A percentile compares a stretch with the other conserved stretches of the same genome.
phyloP scores from a whole-genome alignment of 2,113 vertebrate species.

The Dipodomys ordii region DNA sequence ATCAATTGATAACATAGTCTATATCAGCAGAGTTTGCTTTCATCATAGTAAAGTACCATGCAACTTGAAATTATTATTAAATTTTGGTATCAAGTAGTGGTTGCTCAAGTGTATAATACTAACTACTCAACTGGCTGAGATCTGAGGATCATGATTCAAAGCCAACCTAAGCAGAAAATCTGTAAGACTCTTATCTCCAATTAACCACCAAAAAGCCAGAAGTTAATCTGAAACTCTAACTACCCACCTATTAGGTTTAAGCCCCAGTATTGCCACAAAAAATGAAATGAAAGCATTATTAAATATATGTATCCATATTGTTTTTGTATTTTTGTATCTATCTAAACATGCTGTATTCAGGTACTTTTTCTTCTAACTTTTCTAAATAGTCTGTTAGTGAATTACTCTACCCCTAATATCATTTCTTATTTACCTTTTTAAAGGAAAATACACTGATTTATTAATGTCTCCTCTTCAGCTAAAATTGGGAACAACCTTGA shows the following conservation, averaged over 20 bases:
- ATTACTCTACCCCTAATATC: neutral
- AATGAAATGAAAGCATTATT: neutral
- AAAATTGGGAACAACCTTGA: neutral
- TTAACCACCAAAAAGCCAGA: too few species aligned
- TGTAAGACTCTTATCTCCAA: too few species aligned
- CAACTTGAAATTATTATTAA: neutral
- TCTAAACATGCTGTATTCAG: neutral
- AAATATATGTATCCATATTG: neutral
- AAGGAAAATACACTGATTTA: neutral
- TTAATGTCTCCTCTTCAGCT: neutral
- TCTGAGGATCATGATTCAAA: too few species aligned
- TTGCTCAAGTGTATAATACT: too few species aligned
- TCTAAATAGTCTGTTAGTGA: neutral
- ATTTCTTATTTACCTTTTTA: neutral
- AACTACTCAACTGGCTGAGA: too few species aligned
- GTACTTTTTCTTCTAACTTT: neutral
- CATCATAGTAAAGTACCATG: neutral
- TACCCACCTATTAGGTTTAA: too few species aligned
- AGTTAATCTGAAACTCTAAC: too few species aligned
- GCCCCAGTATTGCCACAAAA: too few species aligned
- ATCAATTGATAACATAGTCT: neutral
- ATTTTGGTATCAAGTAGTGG: too few species aligned
- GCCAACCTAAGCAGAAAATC: too few species aligned
- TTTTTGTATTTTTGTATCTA: neutral
- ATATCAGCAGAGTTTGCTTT: neutral